phyloP scores from a whole-genome alignment of 1,140 invertebrate genomes.

The Drosophila obscura region DNA sequence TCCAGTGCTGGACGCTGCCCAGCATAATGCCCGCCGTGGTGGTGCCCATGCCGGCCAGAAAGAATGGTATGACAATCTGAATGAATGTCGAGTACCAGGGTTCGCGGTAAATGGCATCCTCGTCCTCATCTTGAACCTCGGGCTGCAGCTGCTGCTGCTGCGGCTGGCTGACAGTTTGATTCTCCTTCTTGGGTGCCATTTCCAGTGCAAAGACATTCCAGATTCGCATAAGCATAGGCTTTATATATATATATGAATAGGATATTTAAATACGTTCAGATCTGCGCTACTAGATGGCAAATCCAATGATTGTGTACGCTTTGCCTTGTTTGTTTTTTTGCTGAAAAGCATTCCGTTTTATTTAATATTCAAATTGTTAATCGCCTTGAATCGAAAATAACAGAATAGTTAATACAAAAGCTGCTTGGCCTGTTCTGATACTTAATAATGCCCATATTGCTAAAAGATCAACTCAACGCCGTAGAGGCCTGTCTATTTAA shows the following conservation, averaged over 20 bases:
- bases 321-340: constrained; percentile 20
- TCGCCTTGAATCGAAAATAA: constrained; percentile 55
- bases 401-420: constrained; percentile 48
- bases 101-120: constrained; percentile 60
- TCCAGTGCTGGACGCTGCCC: constrained; percentile 94
- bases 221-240: too few species aligned
- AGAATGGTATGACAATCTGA: constrained; percentile 95
- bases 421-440: constrained; percentile 24
- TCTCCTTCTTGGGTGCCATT: too few species aligned
- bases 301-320: background rate
- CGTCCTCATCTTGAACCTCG: too few species aligned
- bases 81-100: constrained; percentile 88
- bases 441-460: constrained; percentile 11
- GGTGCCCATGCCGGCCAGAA: constrained; percentile 96
- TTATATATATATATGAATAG: too few species aligned
- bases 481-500: constrained; percentile 21
- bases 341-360: constrained; percentile 53
- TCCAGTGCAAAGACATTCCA: too few species aligned
- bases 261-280: too few species aligned
- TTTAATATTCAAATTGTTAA: constrained; percentile 63
- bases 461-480: constrained; percentile 28
- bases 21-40: constrained; percentile 94
- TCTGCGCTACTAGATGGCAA: background rate
- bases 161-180: too few species aligned
- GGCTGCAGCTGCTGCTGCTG: too few species aligned